Evolutionary conservation across 2,888 invertebrate genomes (phyloP), one percentile per base, ranked within the genome.

Genomic region (Hirtodrosophila histrioides): DNA sequence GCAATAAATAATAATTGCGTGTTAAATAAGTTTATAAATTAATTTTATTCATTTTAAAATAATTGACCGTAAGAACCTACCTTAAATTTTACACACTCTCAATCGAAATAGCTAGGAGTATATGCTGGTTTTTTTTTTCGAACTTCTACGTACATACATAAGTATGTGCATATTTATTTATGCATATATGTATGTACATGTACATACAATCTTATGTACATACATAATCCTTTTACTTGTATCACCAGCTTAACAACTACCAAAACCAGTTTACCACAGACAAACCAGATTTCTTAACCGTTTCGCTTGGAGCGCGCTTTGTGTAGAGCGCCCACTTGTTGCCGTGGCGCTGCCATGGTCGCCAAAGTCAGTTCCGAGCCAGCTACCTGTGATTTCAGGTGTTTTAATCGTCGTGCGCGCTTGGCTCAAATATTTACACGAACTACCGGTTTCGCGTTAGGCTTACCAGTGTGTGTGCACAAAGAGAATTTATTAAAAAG

Each of bases 291-390:
- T 74, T 73, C 72, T 73, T 73, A 73, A 73, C 72, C 72, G 72
- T 69, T 73, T 73, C 72, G 68, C 46, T 46, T 66, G 40, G 55
- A 66, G 55, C 61, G 46, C 62, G 53, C 39, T 62, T 49, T 53
- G 44, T 60, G 45, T 41, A 48, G 43, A 69, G 84, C 84, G 84
- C 82, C 84, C 84, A 84, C 84, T 84, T 84, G 84, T 84, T 81
- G 77, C 74, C 75, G 63, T 64, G 67, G 29, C 75, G 72, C 74
- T 81, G 69, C 74, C 74, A 74, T 60, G 74, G 60, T 73, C 80
- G 72, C 60, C 64, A 69, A 62, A 64, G 69, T 86, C 77, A 88
- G 89, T 89, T 81, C 75, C 63, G 78, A 83, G 76, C 86, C 83
- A 83, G 69, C 78, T 75, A 68, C 72, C 76, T 66, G 75, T 72